Evolutionary conservation across 2,113 vertebrate species (phyloP).

Genomic region (Oreocharis arfaki): DNA sequence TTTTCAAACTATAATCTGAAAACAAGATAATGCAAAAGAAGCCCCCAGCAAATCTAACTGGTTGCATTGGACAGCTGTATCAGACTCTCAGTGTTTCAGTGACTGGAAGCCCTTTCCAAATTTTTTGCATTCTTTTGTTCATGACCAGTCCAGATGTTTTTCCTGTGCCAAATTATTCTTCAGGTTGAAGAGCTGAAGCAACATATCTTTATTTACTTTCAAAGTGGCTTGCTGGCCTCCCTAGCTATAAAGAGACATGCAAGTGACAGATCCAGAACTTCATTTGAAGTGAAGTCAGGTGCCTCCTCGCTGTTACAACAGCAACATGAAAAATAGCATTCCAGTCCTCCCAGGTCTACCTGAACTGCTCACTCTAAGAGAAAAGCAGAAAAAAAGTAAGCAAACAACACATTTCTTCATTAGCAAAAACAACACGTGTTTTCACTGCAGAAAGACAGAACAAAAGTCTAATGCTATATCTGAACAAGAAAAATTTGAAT

Average conservation of each 20-base stretch:
- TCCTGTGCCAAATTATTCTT: not conserved
- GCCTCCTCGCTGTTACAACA: not conserved
- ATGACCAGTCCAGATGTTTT: not conserved
- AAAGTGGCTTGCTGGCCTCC: not conserved
- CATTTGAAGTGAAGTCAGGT: not conserved
- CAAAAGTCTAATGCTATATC: not conserved
- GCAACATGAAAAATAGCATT: not conserved
- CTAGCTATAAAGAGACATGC: not conserved
- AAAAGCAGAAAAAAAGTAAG: not conserved
- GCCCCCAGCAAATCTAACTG: not conserved
- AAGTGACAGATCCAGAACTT: not conserved
- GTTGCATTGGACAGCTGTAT: not conserved
- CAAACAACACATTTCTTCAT: not conserved
- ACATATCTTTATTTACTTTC: not conserved
- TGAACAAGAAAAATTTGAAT: not conserved
- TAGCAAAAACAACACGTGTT: not conserved
- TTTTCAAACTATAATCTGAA: not conserved
- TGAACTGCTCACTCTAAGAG: not conserved
- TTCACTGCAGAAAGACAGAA: not conserved
- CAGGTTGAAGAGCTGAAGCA: constrained; percentile 39
- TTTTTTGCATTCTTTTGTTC: constrained; percentile 1
- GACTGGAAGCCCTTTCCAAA: not conserved
- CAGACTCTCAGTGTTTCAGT: not conserved
- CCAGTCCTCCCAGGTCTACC: not conserved
- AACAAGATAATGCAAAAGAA: not conserved